phyloP scores from a whole-genome alignment of 1,140 invertebrate genomes.

The Pseudomyrmex pallidus region DNA sequence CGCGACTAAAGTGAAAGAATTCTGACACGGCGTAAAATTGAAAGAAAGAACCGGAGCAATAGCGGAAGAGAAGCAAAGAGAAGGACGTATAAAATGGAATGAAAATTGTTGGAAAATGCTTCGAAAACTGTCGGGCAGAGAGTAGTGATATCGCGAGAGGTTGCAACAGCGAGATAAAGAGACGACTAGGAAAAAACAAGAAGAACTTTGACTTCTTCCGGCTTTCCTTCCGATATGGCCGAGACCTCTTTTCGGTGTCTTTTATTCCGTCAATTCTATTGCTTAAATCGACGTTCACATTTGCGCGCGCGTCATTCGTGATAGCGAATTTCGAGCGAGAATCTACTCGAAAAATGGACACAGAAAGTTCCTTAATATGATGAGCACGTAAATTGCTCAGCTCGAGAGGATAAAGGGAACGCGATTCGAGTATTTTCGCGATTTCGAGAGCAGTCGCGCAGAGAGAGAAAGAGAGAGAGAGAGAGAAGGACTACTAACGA shows the following conservation, averaged over 20 bases:
- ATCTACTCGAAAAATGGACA: not conserved
- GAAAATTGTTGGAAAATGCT: conserved; percentile 55
- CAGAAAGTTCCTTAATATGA: not conserved
- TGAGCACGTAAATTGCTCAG: not conserved
- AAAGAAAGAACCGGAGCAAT: not conserved
- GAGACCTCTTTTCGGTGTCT: not conserved
- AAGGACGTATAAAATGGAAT: conserved; percentile 32
- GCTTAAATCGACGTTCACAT: conserved; percentile 1
- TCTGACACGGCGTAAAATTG: conserved; percentile 53
- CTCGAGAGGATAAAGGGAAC: not conserved
- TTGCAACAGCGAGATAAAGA: conserved; percentile 10
- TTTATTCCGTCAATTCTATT: conserved; percentile 1
- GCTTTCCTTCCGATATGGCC: conserved; percentile 5
- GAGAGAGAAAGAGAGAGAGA: not conserved
- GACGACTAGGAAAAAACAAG: conserved; percentile 7
- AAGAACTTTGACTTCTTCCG: conserved; percentile 17
- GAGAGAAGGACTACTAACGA: not conserved
- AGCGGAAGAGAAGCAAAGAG: not conserved
- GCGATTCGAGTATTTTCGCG: conserved; percentile 15
- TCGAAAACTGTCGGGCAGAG: conserved; percentile 7
- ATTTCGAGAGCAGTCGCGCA: not conserved
- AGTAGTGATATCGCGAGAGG: conserved; percentile 39
- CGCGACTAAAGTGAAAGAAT: conserved; percentile 43
- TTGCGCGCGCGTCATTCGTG: not conserved
- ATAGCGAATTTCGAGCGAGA: not conserved